Conservation (phyloP, 2,888 invertebrate genomes). For the Notodonta ziczac region DNA sequence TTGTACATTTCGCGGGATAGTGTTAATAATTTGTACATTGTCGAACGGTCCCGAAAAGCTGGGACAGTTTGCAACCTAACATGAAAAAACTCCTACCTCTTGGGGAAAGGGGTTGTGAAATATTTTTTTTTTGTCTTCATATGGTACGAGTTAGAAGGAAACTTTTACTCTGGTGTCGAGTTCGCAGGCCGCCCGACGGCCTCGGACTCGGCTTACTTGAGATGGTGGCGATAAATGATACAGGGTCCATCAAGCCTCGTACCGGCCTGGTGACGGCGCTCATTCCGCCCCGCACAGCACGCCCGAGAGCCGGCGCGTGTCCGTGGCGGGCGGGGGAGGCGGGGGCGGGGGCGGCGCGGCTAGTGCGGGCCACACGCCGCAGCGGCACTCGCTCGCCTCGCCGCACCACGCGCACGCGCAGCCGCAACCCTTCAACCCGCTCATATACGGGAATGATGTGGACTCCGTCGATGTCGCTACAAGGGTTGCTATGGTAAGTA, state of each 20-base stretch:
- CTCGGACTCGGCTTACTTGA: too few relatives aligned
- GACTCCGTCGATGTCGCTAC: constrained; percentile 99
- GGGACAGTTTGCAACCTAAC: too few relatives aligned
- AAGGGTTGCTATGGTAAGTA: constrained; percentile 87
- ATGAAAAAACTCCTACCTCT: too few relatives aligned
- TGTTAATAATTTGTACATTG: too few relatives aligned
- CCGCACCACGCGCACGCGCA: constrained; percentile 50
- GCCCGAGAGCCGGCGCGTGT: constrained; percentile 75
- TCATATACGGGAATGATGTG: constrained; percentile 96
- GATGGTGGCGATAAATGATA: neutral
- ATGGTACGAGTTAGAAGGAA: too few relatives aligned
- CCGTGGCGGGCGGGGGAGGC: constrained; percentile 46
- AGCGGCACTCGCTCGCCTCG: constrained; percentile 75
- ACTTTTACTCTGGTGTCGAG: too few relatives aligned
- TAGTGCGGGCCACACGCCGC: constrained; percentile 64
- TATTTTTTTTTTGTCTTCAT: too few relatives aligned
- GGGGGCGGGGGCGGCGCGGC: constrained; percentile 43
- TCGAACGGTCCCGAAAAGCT: too few relatives aligned
- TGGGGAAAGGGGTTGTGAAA: too few relatives aligned
- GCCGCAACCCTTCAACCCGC: constrained; percentile 90
- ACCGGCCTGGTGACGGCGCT: constrained; percentile 57
- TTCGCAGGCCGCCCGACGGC: too few relatives aligned
- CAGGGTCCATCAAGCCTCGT: constrained; percentile 68
- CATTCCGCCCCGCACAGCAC: constrained; percentile 68
- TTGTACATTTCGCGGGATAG: too few relatives aligned